These are phyloP conservation scores for Archocentrus centrarchus DNA, from an alignment of 2,113 vertebrate genomes.

Conservation along the genomic window DNA sequence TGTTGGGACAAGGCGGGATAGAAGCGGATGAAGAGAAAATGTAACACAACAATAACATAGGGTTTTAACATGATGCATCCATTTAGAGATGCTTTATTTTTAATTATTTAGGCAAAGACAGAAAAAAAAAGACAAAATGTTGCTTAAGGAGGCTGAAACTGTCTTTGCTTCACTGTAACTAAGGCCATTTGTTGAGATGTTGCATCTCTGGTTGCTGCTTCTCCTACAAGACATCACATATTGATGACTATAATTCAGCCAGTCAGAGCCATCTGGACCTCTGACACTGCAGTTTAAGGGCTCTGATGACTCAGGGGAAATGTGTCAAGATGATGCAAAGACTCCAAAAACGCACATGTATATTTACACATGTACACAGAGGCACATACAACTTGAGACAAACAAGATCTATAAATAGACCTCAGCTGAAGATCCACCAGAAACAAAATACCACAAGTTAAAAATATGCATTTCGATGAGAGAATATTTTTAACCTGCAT, in stretches of 20 bases:
- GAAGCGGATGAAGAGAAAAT: background rate
- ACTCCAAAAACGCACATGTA: background rate
- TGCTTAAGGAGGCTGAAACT: background rate
- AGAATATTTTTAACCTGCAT: background rate
- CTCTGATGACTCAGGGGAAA: slow-evolving; percentile 50
- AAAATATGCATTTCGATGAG: background rate
- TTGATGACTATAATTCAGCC: slow-evolving; percentile 32
- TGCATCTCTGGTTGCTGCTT: slow-evolving; percentile 7
- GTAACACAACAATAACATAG: background rate
- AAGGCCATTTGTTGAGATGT: background rate
- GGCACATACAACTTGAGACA: slow-evolving; percentile 17
- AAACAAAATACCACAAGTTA: slow-evolving; percentile 6
- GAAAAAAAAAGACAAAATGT: background rate
- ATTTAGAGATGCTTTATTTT: background rate
- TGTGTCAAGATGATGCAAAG: slow-evolving; percentile 19
- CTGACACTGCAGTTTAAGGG: slow-evolving; percentile 37
- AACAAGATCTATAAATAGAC: slow-evolving; percentile 62
- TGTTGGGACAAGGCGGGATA: background rate
- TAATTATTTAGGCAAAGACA: background rate
- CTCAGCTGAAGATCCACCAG: background rate
- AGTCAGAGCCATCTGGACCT: slow-evolving; percentile 42
- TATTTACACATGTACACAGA: slow-evolving; percentile 11
- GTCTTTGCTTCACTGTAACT: background rate
- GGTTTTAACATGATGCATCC: background rate
- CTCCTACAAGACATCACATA: background rate